Conservation (phyloP, 2,888 invertebrate species). For the Epinotia brunnichana region DNA sequence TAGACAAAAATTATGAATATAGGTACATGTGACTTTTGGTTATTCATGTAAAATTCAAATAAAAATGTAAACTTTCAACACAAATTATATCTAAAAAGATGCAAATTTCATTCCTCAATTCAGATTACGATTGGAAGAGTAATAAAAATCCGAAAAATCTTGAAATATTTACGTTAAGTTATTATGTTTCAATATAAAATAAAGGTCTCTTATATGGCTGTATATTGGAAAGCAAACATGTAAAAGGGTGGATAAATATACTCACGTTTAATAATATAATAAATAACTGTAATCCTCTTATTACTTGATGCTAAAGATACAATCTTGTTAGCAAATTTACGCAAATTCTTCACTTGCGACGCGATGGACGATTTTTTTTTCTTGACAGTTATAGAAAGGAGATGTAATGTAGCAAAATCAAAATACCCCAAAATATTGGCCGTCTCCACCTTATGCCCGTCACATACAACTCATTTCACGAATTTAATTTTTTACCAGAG, state of each 20-base stretch:
- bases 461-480: no score
- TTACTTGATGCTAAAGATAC: conserved; percentile 22
- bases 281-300: conserved; percentile 39
- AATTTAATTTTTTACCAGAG: no score
- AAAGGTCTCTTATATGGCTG: not conserved
- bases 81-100: not conserved
- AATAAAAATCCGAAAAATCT: not conserved
- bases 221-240: not conserved
- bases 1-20: not conserved
- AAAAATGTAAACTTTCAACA: not conserved
- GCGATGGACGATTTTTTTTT: conserved; percentile 44
- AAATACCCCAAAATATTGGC: conserved; percentile 15
- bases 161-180: conserved; percentile 36
- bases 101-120: not conserved
- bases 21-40: not conserved
- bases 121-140: not conserved
- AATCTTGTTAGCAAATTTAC: conserved; percentile 43
- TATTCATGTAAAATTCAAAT: not conserved
- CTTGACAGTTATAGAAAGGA: conserved; percentile 35
- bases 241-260: conserved; percentile 8
- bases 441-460: not conserved
- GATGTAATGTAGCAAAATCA: not conserved
- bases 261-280: conserved; percentile 38
- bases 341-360: conserved; percentile 41
- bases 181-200: conserved; percentile 29